A percentile compares a stretch with the other conserved stretches of the same genome.
These are phyloP conservation scores for Oophaga pumilio DNA, from an alignment of 2,113 vertebrate genomes.

Conservation along the genomic window DNA sequence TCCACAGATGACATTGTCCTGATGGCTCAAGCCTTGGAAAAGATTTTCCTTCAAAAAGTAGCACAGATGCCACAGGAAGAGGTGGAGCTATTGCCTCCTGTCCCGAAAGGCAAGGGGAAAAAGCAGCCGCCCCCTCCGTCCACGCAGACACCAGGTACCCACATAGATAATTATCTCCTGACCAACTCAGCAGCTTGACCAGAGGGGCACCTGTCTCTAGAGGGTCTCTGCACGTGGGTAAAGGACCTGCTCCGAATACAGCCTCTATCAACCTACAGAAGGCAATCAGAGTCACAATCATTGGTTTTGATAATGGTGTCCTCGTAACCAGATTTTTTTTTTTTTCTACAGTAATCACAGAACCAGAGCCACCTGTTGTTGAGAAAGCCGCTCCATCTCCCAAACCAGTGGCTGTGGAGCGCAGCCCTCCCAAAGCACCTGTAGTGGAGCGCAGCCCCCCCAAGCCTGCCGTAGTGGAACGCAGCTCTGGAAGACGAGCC, in stretches of 20 bases:
- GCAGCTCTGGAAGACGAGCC: not conserved
- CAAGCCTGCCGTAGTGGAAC: constrained; percentile 12
- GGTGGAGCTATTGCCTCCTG: constrained; percentile 82
- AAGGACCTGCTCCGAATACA: no score
- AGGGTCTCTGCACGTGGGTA: no score
- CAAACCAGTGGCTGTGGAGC: not conserved
- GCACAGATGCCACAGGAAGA: constrained; percentile 90
- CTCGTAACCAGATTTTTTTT: not conserved
- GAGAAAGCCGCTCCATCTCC: constrained; percentile 32
- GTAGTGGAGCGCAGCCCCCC: constrained; percentile 27
- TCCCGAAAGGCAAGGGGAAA: constrained; percentile 81
- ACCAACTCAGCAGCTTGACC: no score
- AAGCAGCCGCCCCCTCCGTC: constrained; percentile 74
- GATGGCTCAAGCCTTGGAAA: constrained; percentile 96
- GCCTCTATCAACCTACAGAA: no score
- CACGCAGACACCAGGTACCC: constrained; percentile 73
- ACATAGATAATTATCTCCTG: not conserved
- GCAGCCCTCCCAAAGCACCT: not conserved
- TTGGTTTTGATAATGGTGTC: not conserved
- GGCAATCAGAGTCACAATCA: no score
- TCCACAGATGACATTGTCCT: constrained; percentile 97
- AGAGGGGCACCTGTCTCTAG: no score
- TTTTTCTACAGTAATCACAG: constrained; percentile 12
- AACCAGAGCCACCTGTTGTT: constrained; percentile 15
- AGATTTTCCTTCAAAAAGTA: constrained; percentile 94